Evolutionary conservation across 2,888 invertebrate genomes (phyloP), one percentile per base, ranked within the genome.

Genomic region (Meiosimyza decipiens): DNA sequence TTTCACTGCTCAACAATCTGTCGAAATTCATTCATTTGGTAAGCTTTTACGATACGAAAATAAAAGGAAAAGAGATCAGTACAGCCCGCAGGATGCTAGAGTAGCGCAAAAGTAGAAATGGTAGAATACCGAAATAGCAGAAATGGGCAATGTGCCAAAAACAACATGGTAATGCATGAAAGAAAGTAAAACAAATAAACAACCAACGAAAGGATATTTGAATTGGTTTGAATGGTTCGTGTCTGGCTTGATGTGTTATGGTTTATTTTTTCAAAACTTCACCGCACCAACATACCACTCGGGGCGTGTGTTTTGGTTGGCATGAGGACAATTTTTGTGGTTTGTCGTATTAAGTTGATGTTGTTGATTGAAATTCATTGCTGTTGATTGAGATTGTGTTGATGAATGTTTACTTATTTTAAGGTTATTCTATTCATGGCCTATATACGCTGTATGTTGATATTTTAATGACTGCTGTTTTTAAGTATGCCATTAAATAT

Each of bases 351-450:
- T 18, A 18, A 47, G 63, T 63, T 63, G 63, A 16, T 63, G 63
- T 40, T 63, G 47, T 62, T 63, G 63, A 47, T 47, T 63, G 63
- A 40, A 18, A 49, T 33, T 62, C 63, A 47, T 16, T 49, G 47
- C 63, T 63, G 63, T 63, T 63, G 63, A 63, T 49, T 49, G 49
- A 18, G 63, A 63, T 63, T 63, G 63, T 47, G 63, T 47, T 63
- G 63, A 63, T 63, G 63, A 63, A 63, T 63, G 63, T 47, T 40
- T 40, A 40, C 40, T 40, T 40, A 40, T 40, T 40, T 40, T 40
- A 40, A 40, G 40, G 40, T 9, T 9, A 40, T 40, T 40, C 40
- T 40, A 5, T 40, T 40, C 40, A 40, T 40, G 40, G 40, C 2
- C 40, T 40, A 40, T 40, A 9, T 40, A 40, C 2, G 9, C 9